These are phyloP conservation scores for Perca fluviatilis DNA, from an alignment of 2,113 vertebrate genomes.

Conservation along the genomic window DNA sequence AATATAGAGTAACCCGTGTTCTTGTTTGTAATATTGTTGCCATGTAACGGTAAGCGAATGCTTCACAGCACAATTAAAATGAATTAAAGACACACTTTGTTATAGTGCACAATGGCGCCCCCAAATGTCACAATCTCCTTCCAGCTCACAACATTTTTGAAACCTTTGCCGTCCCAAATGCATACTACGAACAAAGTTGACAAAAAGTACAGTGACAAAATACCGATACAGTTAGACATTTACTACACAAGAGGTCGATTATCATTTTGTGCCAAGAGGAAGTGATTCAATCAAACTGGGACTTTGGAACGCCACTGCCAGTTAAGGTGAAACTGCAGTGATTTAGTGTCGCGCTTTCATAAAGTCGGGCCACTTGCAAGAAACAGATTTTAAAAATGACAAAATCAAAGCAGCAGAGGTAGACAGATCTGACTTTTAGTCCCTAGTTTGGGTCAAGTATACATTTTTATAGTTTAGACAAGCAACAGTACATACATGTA, in stretches of 20 bases:
- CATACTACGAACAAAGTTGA: not conserved
- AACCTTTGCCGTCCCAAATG: not conserved
- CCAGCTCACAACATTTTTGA: not conserved
- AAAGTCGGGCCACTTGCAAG: not conserved
- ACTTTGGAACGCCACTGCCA: not conserved
- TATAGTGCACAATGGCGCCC: slow-evolving; percentile 17
- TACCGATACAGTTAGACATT: not conserved
- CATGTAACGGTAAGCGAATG: slow-evolving; percentile 40
- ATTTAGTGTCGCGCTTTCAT: not conserved
- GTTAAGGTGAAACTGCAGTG: not conserved
- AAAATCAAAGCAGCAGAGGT: not conserved
- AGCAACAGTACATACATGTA: not conserved
- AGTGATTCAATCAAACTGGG: not conserved
- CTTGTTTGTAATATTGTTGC: slow-evolving; percentile 44
- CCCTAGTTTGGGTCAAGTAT: not conserved
- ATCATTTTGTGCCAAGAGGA: not conserved
- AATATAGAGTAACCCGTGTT: slow-evolving; percentile 72
- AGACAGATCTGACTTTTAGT: not conserved
- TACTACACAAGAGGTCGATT: too few relatives aligned
- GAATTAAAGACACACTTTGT: slow-evolving; percentile 20
- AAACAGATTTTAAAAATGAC: not conserved
- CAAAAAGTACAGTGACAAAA: not conserved
- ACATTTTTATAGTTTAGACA: not conserved
- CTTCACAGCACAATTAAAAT: slow-evolving; percentile 48
- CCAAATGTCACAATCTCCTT: not conserved